These are phyloP conservation scores for Cotesia typhae DNA, from an alignment of 1,140 invertebrate species.

Conservation along the genomic window DNA sequence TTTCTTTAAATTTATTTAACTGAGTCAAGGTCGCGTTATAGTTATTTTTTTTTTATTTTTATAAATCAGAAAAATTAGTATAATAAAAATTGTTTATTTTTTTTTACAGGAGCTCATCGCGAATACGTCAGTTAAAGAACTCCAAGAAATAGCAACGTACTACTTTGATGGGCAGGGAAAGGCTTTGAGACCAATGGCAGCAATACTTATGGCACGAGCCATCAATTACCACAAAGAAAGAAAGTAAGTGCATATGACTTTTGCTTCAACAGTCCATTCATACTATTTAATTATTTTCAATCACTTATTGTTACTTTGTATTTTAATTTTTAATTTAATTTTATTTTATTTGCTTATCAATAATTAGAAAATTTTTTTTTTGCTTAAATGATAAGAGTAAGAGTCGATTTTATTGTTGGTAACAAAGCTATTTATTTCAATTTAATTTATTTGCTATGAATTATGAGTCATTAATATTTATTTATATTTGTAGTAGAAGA, in stretches of 20 bases:
- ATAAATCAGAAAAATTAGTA: neutral
- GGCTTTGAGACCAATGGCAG: slow-evolving; percentile 91
- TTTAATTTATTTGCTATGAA: too few relatives aligned
- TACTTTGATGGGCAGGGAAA: slow-evolving; percentile 98
- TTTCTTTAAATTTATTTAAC: slow-evolving; percentile 13
- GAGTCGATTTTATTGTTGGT: too few relatives aligned
- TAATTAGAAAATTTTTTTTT: too few relatives aligned
- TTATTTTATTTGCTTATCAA: neutral
- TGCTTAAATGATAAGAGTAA: too few relatives aligned
- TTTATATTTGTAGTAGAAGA: too few relatives aligned
- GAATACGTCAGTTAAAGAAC: slow-evolving; percentile 81
- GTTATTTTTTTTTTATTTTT: slow-evolving; percentile 11
- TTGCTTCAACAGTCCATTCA: slow-evolving; percentile 17
- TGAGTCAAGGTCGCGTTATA: slow-evolving; percentile 45
- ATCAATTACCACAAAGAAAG: slow-evolving; percentile 90
- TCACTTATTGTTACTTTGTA: slow-evolving; percentile 19
- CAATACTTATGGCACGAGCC: slow-evolving; percentile 89
- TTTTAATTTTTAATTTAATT: neutral
- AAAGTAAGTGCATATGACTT: slow-evolving; percentile 68
- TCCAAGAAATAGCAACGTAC: slow-evolving; percentile 89
- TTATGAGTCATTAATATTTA: too few relatives aligned
- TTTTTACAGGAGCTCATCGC: slow-evolving; percentile 73
- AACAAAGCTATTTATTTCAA: too few relatives aligned
- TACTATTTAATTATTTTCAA: slow-evolving; percentile 1
- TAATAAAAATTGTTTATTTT: slow-evolving; percentile 11